Evolutionary conservation across 2,888 invertebrate species (phyloP), one percentile per base, ranked within the genome.

Genomic region (Dexiosoma caninum): DNA sequence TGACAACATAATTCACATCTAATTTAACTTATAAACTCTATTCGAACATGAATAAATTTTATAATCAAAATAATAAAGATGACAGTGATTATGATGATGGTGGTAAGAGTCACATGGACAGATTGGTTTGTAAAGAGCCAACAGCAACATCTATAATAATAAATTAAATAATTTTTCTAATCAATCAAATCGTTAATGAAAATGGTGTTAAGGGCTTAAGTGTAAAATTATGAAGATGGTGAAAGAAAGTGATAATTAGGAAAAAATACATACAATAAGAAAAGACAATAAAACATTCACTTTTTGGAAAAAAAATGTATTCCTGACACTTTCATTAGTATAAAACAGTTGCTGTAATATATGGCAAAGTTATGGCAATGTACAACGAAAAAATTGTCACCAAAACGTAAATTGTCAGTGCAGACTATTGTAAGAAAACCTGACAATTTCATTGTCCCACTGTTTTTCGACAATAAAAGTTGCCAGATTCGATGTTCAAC

Each of bases 161-260:
- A 70, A 59, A 79, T 76, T 59, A 79, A 77, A 82, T 77, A 78
- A 79, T 67, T 83, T 83, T 83, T 83, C 79, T 79, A 83, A 83
- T 83, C 83, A 83, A 83, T 83, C 83, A 83, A 79, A 77, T 49
- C 37, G 62, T 57, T 57, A 23, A 71, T 30, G 40, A 67, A 67
- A 62, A 55, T 49, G 30, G 5, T 77, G 32, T 46, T 64, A 40
- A 55, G 42, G 64, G 64, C 32, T 23, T 21, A 71, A 51, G 16
- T 35, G 32, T 8, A 12, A 30, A 21, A 9, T 5, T 30, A 32
- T 9, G 23, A 14, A 27, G 19, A n/a, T 6, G 5, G 4, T 14
- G 23, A 35, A 27, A 2, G 19, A 10, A 53, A 35, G 49, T 8
- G 19, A 32, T 6, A 32, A 62, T 16, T 57, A 19, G 6, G 4